A percentile compares a stretch with the other conserved stretches of the same genome.
Evolutionary conservation across 2,113 vertebrate genomes (phyloP).

Genomic region (Cephalopterus ornatus): DNA sequence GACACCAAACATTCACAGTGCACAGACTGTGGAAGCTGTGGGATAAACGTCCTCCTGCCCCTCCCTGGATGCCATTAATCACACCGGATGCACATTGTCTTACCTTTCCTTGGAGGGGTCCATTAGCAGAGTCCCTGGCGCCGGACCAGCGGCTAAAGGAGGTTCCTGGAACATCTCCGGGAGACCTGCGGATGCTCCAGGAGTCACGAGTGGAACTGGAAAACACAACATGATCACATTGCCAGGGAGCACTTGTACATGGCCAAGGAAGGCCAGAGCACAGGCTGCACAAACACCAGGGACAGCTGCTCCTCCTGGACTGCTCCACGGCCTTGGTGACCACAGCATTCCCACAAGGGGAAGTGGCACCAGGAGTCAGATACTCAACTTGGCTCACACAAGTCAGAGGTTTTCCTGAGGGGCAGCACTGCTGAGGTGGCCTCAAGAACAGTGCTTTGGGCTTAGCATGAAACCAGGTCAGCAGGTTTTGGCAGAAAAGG

Average conservation of each 20-base stretch:
- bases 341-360: background rate
- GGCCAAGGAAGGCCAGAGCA: background rate
- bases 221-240: background rate
- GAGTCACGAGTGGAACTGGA: slow-evolving; percentile 60
- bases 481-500: background rate
- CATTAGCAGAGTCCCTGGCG: slow-evolving; percentile 51
- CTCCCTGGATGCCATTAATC: slow-evolving; percentile 40
- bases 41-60: slow-evolving; percentile 21
- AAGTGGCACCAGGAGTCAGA: background rate
- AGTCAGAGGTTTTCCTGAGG: background rate
- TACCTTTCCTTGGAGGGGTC: slow-evolving; percentile 68
- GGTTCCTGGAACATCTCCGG: slow-evolving; percentile 56
- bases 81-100: slow-evolving; percentile 54
- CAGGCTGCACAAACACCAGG: background rate
- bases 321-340: background rate
- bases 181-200: background rate
- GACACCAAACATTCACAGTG: background rate
- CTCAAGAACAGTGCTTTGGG: background rate
- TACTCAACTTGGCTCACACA: rapidly evolving
- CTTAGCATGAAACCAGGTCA: background rate
- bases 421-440: background rate
- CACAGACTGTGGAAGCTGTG: slow-evolving; percentile 4
- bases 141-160: slow-evolving; percentile 61
- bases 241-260: background rate
- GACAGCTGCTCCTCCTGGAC: background rate